Base-by-base conservation (phyloP, 92 coral and sea anemone genomes). In the Epizoanthus scotinus region DNA sequence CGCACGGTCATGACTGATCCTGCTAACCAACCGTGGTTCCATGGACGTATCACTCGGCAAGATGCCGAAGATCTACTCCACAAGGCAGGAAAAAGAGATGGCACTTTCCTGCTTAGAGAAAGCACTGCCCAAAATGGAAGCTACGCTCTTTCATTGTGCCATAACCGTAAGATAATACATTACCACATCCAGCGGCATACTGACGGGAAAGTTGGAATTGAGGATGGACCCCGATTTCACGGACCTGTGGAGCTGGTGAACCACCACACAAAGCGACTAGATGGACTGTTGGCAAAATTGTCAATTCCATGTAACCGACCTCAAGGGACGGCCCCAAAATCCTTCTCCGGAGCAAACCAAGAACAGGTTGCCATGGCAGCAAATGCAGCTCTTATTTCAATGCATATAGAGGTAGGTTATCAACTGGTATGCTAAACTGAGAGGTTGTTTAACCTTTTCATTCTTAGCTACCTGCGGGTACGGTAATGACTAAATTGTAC, bases 61-160 rank as follows among this genome's bases (percentile, higher is more conserved):
- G 98, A 93, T 63, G 99, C 99, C 0, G 99, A 96, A 79, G 95
- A 91, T 54, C 80, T 87, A 13, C 90, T 96, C 21, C 75, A 75
- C 20, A 80, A 74, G 2, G 61, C 49, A 52, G 98, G 98, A 53
- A 89, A 69, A 67, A 86, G 82, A 44, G 91, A 93, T 84, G 99
- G 99, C 8, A 78, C 87, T 50, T 96, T 70, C 66, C 80, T 96
- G 36, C 84, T 96, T 55, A 94, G 99, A 28, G 95, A 96, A 86
- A 91, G 99, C 58, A 89, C 98, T 24, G 88, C 93, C 18, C 94
- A 94, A 49, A 85, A 91, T 10, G 94, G 95, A 22, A 93, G 99
- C 81, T 96, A 87, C 84, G 99, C 99, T 42, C 91, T 96, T 19
- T 96, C 99, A 15, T 70, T 96, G 94, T 96, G 98, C 70, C 87